phyloP scores from a whole-genome alignment of 2,113 vertebrate species.

The Scatophagus argus region DNA sequence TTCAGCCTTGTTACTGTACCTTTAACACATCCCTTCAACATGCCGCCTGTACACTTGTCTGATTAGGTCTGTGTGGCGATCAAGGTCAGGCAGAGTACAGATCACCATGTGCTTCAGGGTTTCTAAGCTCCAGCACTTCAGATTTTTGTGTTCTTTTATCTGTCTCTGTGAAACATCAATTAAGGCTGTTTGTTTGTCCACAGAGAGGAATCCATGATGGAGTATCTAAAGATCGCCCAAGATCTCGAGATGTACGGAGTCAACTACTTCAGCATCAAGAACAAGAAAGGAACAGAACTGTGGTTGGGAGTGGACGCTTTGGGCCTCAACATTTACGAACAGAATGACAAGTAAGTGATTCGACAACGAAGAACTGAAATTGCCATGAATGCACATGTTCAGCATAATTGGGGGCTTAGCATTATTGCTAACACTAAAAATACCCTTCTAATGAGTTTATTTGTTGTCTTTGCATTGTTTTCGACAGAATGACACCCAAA shows the following conservation, averaged over 20 bases:
- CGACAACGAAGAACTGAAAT: not conserved
- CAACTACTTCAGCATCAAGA: conserved; percentile 99
- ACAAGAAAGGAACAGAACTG: conserved; percentile 97
- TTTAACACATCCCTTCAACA: not conserved
- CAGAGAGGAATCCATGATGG: conserved; percentile 98
- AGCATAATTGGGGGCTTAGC: not conserved
- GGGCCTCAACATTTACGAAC: conserved; percentile 98
- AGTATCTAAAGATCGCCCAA: conserved; percentile 98
- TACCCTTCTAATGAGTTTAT: not conserved
- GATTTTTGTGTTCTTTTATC: not conserved
- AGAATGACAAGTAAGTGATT: conserved; percentile 92
- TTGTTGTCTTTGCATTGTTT: conserved; percentile 34
- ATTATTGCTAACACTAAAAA: not conserved
- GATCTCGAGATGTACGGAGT: conserved; percentile 99
- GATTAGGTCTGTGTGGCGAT: not conserved
- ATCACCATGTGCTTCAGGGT: not conserved
- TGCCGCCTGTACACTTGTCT: not conserved
- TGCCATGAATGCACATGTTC: too few relatives aligned
- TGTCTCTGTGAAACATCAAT: not conserved
- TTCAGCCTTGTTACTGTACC: not conserved
- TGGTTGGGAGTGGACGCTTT: conserved; percentile 97
- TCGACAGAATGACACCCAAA: conserved; percentile 95
- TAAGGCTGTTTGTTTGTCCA: not conserved
- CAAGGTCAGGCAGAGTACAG: not conserved
- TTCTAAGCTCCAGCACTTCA: not conserved